Evolutionary conservation across 2,113 vertebrate species (phyloP).

Genomic region (Microtus ochrogaster): DNA sequence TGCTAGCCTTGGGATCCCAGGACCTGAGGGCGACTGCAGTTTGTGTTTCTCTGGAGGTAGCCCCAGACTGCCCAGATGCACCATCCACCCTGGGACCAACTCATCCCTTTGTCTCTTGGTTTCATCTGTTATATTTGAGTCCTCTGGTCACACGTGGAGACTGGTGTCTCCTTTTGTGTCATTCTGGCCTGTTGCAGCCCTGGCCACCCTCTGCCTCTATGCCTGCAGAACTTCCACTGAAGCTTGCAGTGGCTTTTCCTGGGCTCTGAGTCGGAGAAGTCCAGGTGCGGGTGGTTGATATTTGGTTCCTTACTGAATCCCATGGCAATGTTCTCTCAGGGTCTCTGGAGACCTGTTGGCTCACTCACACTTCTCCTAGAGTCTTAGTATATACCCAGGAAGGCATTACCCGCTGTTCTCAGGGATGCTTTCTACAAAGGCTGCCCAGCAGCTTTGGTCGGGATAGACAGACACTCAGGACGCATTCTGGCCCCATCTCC

Average conservation of each 20-base stretch:
- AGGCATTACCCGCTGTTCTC: too few species aligned
- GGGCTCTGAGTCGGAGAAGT: not conserved
- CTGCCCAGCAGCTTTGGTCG: not conserved
- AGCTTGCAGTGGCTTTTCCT: not conserved
- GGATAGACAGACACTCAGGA: not conserved
- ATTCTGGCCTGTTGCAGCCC: not conserved
- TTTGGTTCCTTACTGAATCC: not conserved
- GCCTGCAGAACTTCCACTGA: not conserved
- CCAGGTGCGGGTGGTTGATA: not conserved
- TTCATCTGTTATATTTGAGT: not conserved
- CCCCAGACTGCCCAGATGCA: not conserved
- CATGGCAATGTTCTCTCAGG: not conserved
- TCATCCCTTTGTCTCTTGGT: not conserved
- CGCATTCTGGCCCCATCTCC: not conserved
- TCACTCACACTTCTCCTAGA: not conserved
- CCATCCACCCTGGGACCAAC: not conserved
- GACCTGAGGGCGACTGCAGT: fast-evolving
- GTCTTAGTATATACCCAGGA: not conserved
- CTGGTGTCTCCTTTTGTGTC: not conserved
- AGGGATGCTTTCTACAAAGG: too few species aligned
- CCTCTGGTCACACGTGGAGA: not conserved
- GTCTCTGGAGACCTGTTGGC: not conserved
- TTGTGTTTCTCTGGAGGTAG: not conserved
- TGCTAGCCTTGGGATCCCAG: not conserved
- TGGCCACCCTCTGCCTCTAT: not conserved